Evolutionary conservation across 2,113 vertebrate species (phyloP), one percentile per base, ranked within the genome.

Genomic region (Ceyx cyanopectus): DNA sequence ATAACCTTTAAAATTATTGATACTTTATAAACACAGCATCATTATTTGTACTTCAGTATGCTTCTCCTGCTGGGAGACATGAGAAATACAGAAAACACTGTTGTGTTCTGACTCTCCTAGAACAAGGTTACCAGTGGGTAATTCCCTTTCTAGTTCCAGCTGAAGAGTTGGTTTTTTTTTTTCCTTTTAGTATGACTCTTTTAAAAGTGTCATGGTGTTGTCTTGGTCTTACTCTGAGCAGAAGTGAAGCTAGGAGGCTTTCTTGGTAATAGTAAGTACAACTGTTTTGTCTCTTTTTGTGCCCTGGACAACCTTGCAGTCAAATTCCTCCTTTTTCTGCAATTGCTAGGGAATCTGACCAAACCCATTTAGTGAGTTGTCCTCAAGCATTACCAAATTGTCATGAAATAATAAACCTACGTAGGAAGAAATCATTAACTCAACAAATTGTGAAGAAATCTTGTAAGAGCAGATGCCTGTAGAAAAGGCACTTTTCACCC

Each of bases 11-110:
- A 37, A 85, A 67, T 60, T 92, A 90, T 86, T 92, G 93, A 93
- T 65, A 80, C 30, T 82, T 67, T 22, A 62, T 74, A 89, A 85
- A 66, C 58, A 80, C 3, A 17, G 66, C 79, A 74, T 66, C 32
- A 37, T 94, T 90, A 82, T 89, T 96, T 92, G 94, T 82, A 66
- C 74, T 87, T 94, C 84, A 73, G 6, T 81, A 40, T 89, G 41
- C 70, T 81, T 77, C 54, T 87, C 66, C 78, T 80, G 84, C 89
- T 85, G 89, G 54, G 81, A 93, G 22, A 30, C 48, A 43, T 56
- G 51, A 89, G 78, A 92, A 90, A 92, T 91, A 79, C 57, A 60
- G 81, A 66, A 92, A 90, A 87, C 37, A 84, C 62, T 60, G 62
- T 73, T 0, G 1, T 48, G 48, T 87, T 79, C 72, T 94, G 92